Base-by-base conservation (phyloP, 1,140 invertebrate species). In the Polypedilum vanderplanki region DNA sequence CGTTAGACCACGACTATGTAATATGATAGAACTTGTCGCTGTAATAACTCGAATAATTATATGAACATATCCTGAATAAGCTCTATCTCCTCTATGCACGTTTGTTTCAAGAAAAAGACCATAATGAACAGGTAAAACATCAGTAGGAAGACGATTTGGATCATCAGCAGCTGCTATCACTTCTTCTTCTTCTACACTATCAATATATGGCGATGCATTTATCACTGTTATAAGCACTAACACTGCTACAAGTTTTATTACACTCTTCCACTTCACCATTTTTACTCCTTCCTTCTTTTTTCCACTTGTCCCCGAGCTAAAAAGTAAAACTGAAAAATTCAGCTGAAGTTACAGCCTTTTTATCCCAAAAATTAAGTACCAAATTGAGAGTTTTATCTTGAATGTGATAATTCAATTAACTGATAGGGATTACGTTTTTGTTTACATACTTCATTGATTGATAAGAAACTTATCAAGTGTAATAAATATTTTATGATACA, bases 91-190 rank as follows among this genome's bases (percentile, higher is more conserved):
- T 4, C 3, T 40, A 74, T 74, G 73, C 3, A 74, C 73, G 40
- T 74, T 74, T 15, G 73, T 74, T 22, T 12, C 17, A 12, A 74
- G 15, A n/a, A 7, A 15, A 12, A 74, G 8, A 12, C 15, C 73
- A 41, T 74, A 74, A 18, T 41, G 33, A 24, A 74, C 8, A 5
- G 73, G 73, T 4, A 40, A 10, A 1, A 22, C 15, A 22, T 41
- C 7, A n/a, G 12, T 40, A 24, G 73, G 73, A 10, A 74, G 18
- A 8, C 73, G 15, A 17, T 75, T 40, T 76, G 67, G 3, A 7
- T 75, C 1, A 22, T 22, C 74, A 10, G 80, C 79, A 73, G 76
- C 73, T 41, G 76, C 73, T 18, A 18, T 18, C 5, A 70, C 9
- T 18, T 57, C 10, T 12, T 57, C 12, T 4, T n/a, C 12, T 57